Conservation (phyloP, 2,888 invertebrate species). For the Tuta absoluta region DNA sequence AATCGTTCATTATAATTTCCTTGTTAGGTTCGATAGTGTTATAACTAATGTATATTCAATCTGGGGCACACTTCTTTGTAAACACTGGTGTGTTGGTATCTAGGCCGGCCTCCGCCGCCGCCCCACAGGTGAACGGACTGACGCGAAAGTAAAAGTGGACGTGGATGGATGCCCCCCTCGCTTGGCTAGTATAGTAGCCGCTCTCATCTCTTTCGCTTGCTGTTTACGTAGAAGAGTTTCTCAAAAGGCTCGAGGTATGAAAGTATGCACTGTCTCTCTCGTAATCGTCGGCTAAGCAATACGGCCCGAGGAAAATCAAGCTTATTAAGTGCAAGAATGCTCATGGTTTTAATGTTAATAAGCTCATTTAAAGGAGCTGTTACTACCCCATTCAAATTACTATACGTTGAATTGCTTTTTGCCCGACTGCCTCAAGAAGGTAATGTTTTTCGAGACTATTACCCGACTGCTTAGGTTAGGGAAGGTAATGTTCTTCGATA, state of each 20-base stretch:
- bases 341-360: too few relatives aligned
- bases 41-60: neutral
- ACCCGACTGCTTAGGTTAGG: too few relatives aligned
- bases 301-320: too few relatives aligned
- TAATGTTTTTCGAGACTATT: too few relatives aligned
- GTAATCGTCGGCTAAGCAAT: too few relatives aligned
- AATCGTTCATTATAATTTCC: neutral
- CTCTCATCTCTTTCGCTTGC: slow-evolving; percentile 11
- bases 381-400: too few relatives aligned
- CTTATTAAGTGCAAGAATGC: too few relatives aligned
- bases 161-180: slow-evolving; percentile 15
- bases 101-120: slow-evolving; percentile 36
- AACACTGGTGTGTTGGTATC: slow-evolving; percentile 32
- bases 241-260: neutral
- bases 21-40: neutral
- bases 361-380: too few relatives aligned
- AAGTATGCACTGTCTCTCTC: too few relatives aligned
- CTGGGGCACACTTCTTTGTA: slow-evolving; percentile 17
- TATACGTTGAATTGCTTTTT: too few relatives aligned
- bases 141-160: slow-evolving; percentile 74
- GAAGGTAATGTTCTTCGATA: too few relatives aligned
- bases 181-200: neutral
- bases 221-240: neutral
- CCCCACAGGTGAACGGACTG: slow-evolving; percentile 67
- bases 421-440: too few relatives aligned